These are phyloP conservation scores for Harmothoe impar DNA, from an alignment of 2,888 invertebrate species.

Conservation along the genomic window DNA sequence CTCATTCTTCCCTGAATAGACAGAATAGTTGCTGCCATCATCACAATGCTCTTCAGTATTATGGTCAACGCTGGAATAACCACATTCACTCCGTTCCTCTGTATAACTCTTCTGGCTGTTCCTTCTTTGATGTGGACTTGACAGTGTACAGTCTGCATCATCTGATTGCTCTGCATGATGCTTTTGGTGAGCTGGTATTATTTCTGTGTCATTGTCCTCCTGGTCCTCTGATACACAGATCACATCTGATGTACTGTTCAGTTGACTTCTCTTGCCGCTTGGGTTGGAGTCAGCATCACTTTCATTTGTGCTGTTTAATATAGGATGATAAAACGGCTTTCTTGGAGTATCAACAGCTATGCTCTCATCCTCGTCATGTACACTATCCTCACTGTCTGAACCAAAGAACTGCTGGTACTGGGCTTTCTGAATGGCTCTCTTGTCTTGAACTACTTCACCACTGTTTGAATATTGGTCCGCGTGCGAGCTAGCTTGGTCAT, in stretches of 20 bases:
- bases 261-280: neutral
- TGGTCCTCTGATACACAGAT: neutral
- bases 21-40: neutral
- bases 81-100: neutral
- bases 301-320: neutral
- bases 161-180: no score
- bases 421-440: constrained; percentile 32
- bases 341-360: neutral
- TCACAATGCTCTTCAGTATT: neutral
- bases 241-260: neutral
- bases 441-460: neutral
- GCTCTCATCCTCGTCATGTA: neutral
- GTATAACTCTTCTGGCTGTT: neutral
- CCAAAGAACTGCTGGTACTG: constrained; percentile 48
- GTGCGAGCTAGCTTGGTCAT: no score
- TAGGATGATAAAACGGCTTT: constrained; percentile 27
- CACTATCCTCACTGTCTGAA: constrained; percentile 9
- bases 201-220: no score
- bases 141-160: no score
- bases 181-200: no score
- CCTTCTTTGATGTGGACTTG: no score
- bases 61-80: neutral
- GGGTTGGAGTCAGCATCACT: constrained; percentile 2
- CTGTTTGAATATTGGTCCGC: neutral
- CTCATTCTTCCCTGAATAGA: neutral